Evolutionary conservation across 1,140 invertebrate genomes (phyloP), one percentile per base, ranked within the genome.

Genomic region (Himalopsyche phryganea): DNA sequence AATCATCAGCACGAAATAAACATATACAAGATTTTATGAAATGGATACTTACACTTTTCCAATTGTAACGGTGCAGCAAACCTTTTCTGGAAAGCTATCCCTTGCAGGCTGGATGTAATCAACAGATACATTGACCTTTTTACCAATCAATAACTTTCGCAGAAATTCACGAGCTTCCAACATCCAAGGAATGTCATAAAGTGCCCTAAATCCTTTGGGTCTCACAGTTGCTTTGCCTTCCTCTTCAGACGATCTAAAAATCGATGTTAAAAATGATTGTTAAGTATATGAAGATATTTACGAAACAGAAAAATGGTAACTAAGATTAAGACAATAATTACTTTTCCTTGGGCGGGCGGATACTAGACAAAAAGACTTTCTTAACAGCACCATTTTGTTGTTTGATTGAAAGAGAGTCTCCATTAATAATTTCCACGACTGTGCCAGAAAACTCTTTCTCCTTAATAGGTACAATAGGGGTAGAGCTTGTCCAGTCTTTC

Each of bases 121-220:
- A 23, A 98, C 85, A 33, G 87, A 86, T 4, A 98, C 90, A 68
- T 91, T 89, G 0, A 97, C 93, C 69, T 91, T 94, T 73, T 99
- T 98, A 1, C 95, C 94, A 70, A 99, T 91, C 0, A 98, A 79
- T 72, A 96, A 95, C 69, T 98, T 98, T 20, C 98, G 83, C 2
- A 99, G 77, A 71, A 94, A 98, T 80, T 99, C 98, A 58, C 98
- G 83, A 0, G 96, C 96, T 74, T 99, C 96, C 72, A 91, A 98
- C 91, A 99, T 94, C 83, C 90, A 96, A 5, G 96, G 96, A 67
- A 98, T 91, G 67, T 99, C 96, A 71, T 98, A 99, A 0, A 99
- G 81, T 1, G 94, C 92, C 58, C 91, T 81, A 68, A 89, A 86
- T 72, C 84, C 83, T 71, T 80, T 85, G 58, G 83, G 70, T 61